Evolutionary conservation across 2,888 invertebrate species (phyloP), one percentile per base, ranked within the genome.

Genomic region (Arrhopalites spinosus): DNA sequence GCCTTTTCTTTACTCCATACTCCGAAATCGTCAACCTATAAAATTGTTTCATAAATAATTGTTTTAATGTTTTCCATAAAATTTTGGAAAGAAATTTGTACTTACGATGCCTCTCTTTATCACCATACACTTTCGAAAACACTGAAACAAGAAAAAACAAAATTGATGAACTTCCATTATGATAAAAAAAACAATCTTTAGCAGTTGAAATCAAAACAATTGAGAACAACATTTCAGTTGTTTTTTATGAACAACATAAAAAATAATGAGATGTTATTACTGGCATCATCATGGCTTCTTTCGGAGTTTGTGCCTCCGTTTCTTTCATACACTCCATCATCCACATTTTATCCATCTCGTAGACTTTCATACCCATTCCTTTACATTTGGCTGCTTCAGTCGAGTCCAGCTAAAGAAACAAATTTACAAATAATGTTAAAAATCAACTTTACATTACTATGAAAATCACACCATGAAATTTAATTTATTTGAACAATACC

Each of bases 261-360:
- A 56, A 13, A 56, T 13, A 13, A 56, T 56, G 63, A 36, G 29
- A 23, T 30, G 36, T 30, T n/a, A 63, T 74, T 67, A 74, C 74
- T 25, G 74, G 74, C 67, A 74, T 74, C 74, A 74, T 74, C 30
- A 67, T 43, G 53, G 74, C 74, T 36, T 74, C 74, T 25, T 56
- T 50, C 17, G 68, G 69, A 2, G 74, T 69, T 61, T 74, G 68
- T n/a, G 74, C 74, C 8, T 74, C 61, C 5, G 53, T 53, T 61
- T 74, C 74, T 45, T 59, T 59, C 74, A 74, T 74, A 29, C 74
- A 74, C 47, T 74, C 74, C 74, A 61, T 68, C 68, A 69, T 69
- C 74, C 74, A 74, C 61, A 47, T 74, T 25, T 74, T 36, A 45
- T 74, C 74, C 63, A 59, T 5, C 29, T 74, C 74, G 61, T 69